phyloP scores from a whole-genome alignment of 2,113 vertebrate species.

The Monarcha castaneiventris region DNA sequence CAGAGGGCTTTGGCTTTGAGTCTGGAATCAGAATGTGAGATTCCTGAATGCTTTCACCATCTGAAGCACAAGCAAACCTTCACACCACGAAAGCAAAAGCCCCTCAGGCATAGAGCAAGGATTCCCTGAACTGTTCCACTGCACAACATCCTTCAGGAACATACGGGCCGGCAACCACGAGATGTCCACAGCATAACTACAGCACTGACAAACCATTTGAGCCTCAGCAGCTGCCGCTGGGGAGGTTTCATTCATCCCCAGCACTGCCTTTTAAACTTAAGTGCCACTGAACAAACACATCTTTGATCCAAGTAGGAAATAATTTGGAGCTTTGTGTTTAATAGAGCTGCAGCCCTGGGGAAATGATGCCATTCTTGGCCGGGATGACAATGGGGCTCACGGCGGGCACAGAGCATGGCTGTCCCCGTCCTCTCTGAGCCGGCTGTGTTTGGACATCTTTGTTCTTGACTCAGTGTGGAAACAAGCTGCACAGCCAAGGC shows the following conservation, averaged over 20 bases:
- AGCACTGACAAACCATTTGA: constrained; percentile 44
- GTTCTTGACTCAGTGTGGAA: background rate
- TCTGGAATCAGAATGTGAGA: background rate
- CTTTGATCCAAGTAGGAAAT: constrained; percentile 67
- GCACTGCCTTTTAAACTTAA: constrained; percentile 62
- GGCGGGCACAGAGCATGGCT: background rate
- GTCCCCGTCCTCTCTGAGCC: background rate
- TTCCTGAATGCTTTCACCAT: background rate
- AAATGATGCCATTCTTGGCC: constrained; percentile 52
- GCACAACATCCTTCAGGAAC: constrained; percentile 30
- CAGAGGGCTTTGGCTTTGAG: background rate
- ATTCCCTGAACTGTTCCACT: background rate
- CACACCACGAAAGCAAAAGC: background rate
- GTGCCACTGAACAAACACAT: constrained; percentile 64
- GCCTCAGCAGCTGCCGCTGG: constrained; percentile 51
- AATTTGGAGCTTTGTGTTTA: constrained; percentile 53
- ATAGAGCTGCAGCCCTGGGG: constrained; percentile 33
- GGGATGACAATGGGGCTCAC: background rate
- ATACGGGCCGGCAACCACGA: background rate
- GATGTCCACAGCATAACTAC: constrained; percentile 1
- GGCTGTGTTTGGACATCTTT: background rate
- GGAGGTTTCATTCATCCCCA: constrained; percentile 52
- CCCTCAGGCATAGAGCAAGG: background rate
- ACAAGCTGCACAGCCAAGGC: background rate
- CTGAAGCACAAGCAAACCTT: background rate